A percentile compares a stretch with the other conserved stretches of the same genome.
These are phyloP conservation scores for Drosophila barbarae DNA, from an alignment of 2,888 invertebrate genomes.

Conservation along the genomic window DNA sequence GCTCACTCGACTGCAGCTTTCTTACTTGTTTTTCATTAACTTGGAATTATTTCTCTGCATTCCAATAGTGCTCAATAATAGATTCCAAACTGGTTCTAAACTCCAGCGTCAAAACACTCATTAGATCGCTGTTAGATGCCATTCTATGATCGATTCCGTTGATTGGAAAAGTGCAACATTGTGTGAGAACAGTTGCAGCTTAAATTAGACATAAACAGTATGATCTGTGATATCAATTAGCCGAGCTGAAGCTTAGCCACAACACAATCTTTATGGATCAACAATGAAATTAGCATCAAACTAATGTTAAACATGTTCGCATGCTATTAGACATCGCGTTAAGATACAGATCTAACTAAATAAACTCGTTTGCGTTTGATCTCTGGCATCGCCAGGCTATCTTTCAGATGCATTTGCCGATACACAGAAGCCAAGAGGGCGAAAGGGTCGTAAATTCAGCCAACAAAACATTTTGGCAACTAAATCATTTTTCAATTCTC, in stretches of 20 bases:
- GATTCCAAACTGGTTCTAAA: slow-evolving; percentile 11
- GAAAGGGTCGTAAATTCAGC: slow-evolving; percentile 26
- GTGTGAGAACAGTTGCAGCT: slow-evolving; percentile 17
- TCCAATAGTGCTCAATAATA: neutral
- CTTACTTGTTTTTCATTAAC: neutral
- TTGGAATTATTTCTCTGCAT: neutral
- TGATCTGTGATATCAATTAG: slow-evolving; percentile 32
- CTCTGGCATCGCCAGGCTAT: slow-evolving; percentile 4
- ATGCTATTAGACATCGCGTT: slow-evolving; percentile 18
- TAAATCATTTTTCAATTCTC: slow-evolving; percentile 52
- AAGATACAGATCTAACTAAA: slow-evolving; percentile 23
- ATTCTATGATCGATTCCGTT: slow-evolving; percentile 21
- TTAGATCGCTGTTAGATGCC: slow-evolving; percentile 15
- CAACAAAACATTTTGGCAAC: slow-evolving; percentile 29
- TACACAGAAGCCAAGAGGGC: slow-evolving; percentile 23
- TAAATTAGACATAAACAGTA: slow-evolving; percentile 30
- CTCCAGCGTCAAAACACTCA: slow-evolving; percentile 13
- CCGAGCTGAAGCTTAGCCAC: slow-evolving; percentile 20
- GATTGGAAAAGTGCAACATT: slow-evolving; percentile 15
- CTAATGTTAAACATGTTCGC: slow-evolving; percentile 30
- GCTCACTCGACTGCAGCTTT: too few relatives aligned
- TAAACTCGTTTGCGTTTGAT: slow-evolving; percentile 23
- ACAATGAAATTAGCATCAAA: slow-evolving; percentile 40
- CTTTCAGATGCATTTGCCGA: slow-evolving; percentile 1
- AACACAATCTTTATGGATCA: slow-evolving; percentile 36